Base-by-base conservation (phyloP, 2,888 invertebrate species). In the Xiphydria camelus region DNA sequence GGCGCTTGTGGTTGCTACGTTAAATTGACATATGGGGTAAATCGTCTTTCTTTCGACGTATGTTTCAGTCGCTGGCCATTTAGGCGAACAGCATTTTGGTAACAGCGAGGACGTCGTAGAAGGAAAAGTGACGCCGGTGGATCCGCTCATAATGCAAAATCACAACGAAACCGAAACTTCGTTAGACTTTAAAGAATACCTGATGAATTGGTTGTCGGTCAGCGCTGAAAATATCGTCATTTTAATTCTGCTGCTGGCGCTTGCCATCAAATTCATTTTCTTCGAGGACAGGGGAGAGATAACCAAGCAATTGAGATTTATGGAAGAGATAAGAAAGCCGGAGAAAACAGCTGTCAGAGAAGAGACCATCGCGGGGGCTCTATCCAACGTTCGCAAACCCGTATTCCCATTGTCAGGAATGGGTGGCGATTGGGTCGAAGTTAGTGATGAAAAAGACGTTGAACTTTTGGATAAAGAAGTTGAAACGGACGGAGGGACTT, bases 171-270 rank as follows among this genome's bases (percentile, higher is more conserved):
- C 87, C 1, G 88, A 89, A 36, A 85, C 86, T 31, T 79, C 82
- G 1, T 79, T 87, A 5, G 71, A 72, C 36, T 74, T 89, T 9
- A 83, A 86, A 52, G 86, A 86, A 22, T 87, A 88, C 60, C 78
- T 85, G 53, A 85, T 89, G 65, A 89, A 86, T 80, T 90, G 91
- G 88, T 80, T 94, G 56, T 88, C 91, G 1, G 86, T 91, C 49
- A 91, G 91, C 67, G 88, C 91, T n/a, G 94, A 96, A 73, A 92
- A 94, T 71, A 86, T 94, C 35, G 89, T 96, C 4, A 91, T 95
- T 64, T 80, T 94, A 22, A 89, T 91, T 26, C 77, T 96, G 14
- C 79, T 94, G 1, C 81, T 90, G 35, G 90, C 92, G 7, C 78
- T 96, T 47, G 86, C 90, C 18, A 82, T 94, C 25, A 95, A 95